A percentile compares a stretch with the other conserved stretches of the same genome.
phyloP scores from a whole-genome alignment of 2,797 vertebrate genomes.

The Lagocephalus sceleratus region DNA sequence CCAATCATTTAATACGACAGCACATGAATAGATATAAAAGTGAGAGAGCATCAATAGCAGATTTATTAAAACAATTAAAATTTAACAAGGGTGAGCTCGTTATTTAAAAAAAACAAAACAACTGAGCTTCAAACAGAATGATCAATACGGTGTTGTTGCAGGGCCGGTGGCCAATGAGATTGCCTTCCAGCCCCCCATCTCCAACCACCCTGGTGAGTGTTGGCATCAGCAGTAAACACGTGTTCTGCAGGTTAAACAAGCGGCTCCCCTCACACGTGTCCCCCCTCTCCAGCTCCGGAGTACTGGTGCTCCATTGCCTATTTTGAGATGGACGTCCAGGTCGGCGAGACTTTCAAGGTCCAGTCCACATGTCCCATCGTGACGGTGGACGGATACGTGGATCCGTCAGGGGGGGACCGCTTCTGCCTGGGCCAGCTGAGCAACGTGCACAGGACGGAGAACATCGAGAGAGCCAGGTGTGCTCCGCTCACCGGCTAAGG shows the following conservation, averaged over 20 bases:
- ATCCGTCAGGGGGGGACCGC: constrained; percentile 94
- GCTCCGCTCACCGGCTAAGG: background rate
- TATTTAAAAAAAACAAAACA: too few species aligned
- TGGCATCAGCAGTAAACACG: background rate
- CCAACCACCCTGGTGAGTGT: constrained; percentile 92
- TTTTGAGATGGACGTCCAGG: constrained; percentile 99
- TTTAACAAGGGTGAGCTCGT: too few species aligned
- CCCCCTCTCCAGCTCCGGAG: constrained; percentile 83
- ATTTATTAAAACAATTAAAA: background rate
- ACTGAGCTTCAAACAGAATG: too few species aligned
- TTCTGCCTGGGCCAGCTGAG: constrained; percentile 97
- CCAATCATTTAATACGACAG: background rate
- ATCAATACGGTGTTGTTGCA: constrained; percentile 50
- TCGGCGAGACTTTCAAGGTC: constrained; percentile 96
- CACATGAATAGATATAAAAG: background rate
- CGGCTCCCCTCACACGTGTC: background rate
- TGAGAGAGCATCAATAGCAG: background rate
- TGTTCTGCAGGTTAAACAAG: background rate
- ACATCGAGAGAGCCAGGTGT: constrained; percentile 95
- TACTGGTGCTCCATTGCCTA: constrained; percentile 99
- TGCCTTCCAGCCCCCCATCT: constrained; percentile 95
- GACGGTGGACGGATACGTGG: constrained; percentile 96
- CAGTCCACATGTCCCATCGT: constrained; percentile 93
- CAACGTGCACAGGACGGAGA: constrained; percentile 96
- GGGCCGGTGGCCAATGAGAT: constrained; percentile 96